Percentiles rank a stretch among this genome's conserved stretches.
phyloP scores from a whole-genome alignment of 1,140 invertebrate species.

The Zaprionus vittiger region DNA sequence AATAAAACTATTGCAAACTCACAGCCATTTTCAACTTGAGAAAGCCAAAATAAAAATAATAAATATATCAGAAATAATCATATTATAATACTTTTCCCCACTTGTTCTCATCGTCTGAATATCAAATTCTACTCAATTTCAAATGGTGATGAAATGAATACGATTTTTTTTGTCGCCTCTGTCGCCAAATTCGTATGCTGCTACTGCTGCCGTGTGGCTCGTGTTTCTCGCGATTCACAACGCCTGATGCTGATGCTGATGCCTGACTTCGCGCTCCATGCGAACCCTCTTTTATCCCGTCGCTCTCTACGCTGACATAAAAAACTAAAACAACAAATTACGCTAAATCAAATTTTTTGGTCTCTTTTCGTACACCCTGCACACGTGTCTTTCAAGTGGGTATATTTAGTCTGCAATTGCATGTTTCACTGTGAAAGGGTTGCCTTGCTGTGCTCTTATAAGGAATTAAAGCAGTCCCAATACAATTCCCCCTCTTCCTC shows the following conservation, averaged over 20 bases:
- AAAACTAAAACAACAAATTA: constrained; percentile 67
- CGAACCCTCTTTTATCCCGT: constrained; percentile 2
- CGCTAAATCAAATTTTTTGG: constrained; percentile 62
- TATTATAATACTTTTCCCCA: too few species aligned
- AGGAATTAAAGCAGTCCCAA: too few species aligned
- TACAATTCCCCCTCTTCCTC: too few species aligned
- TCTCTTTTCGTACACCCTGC: constrained; percentile 2
- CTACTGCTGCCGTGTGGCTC: constrained; percentile 6
- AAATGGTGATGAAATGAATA: not conserved
- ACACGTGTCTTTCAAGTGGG: not conserved
- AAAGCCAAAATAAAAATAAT: too few species aligned
- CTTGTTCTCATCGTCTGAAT: too few species aligned
- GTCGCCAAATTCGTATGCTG: not conserved
- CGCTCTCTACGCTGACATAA: constrained; percentile 5
- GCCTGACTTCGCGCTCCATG: constrained; percentile 17
- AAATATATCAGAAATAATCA: too few species aligned
- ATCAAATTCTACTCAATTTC: not conserved
- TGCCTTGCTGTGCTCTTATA: too few species aligned
- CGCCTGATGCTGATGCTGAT: constrained; percentile 20
- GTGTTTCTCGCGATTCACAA: constrained; percentile 42
- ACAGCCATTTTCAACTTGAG: too few species aligned
- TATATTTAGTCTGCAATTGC: not conserved
- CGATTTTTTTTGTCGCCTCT: constrained; percentile 23
- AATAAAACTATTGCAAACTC: too few species aligned
- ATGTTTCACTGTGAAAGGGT: too few species aligned